Percentiles rank a stretch among this genome's conserved stretches.
Evolutionary conservation across 2,888 invertebrate species (phyloP).

Genomic region (Apamea epomidion): DNA sequence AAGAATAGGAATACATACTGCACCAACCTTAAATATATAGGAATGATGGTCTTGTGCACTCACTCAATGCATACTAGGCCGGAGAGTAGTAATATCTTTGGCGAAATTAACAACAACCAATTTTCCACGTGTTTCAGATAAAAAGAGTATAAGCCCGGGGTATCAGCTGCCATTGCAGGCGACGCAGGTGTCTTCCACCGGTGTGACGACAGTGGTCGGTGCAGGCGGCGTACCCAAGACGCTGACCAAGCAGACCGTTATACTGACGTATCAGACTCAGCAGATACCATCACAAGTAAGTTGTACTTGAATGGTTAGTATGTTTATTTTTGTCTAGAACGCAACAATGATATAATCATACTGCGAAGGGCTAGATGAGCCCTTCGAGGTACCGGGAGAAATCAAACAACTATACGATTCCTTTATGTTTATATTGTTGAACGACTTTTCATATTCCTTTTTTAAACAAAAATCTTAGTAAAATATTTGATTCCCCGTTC

Average conservation of each 20-base stretch:
- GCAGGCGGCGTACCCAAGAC: conserved; percentile 83
- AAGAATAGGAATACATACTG: background rate
- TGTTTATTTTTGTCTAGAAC: background rate
- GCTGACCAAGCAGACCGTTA: conserved; percentile 87
- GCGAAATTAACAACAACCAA: background rate
- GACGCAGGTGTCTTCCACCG: conserved; percentile 82
- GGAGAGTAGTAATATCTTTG: background rate
- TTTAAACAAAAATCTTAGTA: too few relatives aligned
- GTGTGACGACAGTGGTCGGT: conserved; percentile 81
- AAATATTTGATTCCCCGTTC: too few relatives aligned
- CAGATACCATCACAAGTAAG: conserved; percentile 80
- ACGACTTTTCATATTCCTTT: too few relatives aligned
- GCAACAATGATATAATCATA: background rate
- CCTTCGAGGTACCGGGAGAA: too few relatives aligned
- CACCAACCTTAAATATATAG: background rate
- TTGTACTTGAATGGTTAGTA: background rate
- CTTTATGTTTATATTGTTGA: too few relatives aligned
- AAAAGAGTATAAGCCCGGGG: conserved; percentile 76
- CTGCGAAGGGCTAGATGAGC: too few relatives aligned
- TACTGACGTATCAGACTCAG: conserved; percentile 87
- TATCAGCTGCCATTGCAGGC: conserved; percentile 78
- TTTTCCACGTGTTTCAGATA: conserved; percentile 78
- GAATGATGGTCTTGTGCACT: background rate
- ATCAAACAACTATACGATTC: too few relatives aligned
- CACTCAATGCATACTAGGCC: background rate